These are phyloP conservation scores for Lepidocyrtoides sp. DNA, from an alignment of 2,888 invertebrate genomes.

Conservation along the genomic window DNA sequence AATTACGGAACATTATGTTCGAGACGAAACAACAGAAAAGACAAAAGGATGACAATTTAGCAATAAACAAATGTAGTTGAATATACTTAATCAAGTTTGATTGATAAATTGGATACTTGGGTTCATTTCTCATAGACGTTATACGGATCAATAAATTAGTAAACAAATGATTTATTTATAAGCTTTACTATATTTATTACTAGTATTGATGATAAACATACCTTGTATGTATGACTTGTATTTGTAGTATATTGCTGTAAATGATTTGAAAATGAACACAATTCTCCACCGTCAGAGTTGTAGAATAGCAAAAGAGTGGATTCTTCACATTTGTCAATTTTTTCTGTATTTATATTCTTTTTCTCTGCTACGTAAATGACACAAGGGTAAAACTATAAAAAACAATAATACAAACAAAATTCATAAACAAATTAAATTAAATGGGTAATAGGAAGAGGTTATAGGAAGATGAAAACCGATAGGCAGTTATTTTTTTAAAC, in stretches of 20 bases:
- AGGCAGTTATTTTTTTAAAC: not conserved
- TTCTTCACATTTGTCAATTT: not conserved
- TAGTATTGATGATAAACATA: no score
- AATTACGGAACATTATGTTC: no score
- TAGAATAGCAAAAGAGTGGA: not conserved
- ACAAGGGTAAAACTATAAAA: conserved; percentile 20
- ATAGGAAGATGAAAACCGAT: not conserved
- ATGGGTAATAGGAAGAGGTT: not conserved
- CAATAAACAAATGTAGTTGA: no score
- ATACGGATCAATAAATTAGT: no score
- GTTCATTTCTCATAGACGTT: no score
- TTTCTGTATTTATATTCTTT: not conserved
- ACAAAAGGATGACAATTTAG: no score
- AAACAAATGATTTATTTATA: no score
- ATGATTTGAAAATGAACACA: conserved; percentile 24
- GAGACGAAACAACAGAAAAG: no score
- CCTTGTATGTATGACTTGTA: not conserved
- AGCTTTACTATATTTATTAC: no score
- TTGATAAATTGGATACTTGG: no score
- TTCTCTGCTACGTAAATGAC: not conserved
- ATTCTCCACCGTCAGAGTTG: not conserved
- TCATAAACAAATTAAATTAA: not conserved
- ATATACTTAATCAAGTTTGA: no score
- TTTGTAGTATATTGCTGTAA: conserved; percentile 22
- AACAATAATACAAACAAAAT: not conserved